Percentiles rank a stretch among this genome's conserved stretches.
These are phyloP conservation scores for Aegotheles bennettii DNA, from an alignment of 2,113 vertebrate species.

Conservation along the genomic window DNA sequence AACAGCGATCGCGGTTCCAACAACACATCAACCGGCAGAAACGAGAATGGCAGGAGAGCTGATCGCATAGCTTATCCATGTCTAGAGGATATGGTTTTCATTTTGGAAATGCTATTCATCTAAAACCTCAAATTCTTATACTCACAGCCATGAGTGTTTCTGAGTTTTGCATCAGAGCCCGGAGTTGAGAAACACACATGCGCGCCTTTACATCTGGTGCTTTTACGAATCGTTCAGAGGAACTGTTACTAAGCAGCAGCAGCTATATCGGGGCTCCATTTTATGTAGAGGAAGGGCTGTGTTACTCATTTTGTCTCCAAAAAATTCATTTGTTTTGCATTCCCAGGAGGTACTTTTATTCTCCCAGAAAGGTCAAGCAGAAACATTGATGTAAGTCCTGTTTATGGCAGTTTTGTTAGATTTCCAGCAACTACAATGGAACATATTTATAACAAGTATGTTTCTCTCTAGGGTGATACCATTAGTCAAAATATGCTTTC, in stretches of 20 bases:
- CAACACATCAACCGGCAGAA: not conserved
- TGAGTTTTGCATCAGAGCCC: slow-evolving; percentile 27
- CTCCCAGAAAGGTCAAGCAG: slow-evolving; percentile 64
- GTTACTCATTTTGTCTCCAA: slow-evolving; percentile 60
- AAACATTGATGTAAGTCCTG: slow-evolving; percentile 70
- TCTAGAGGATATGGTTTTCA: slow-evolving; percentile 29
- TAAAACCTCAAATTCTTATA: not conserved
- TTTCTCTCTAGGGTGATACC: slow-evolving; percentile 61
- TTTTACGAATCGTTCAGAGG: slow-evolving; percentile 47
- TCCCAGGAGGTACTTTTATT: slow-evolving; percentile 67
- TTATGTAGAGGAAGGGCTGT: slow-evolving; percentile 50
- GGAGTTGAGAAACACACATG: slow-evolving; percentile 18
- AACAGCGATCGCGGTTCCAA: not conserved
- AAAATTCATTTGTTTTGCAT: slow-evolving; percentile 57
- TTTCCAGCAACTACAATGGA: slow-evolving; percentile 70
- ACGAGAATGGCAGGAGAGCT: not conserved
- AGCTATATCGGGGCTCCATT: slow-evolving; percentile 33
- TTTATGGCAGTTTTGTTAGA: slow-evolving; percentile 58
- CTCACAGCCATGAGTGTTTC: not conserved
- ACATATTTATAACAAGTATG: slow-evolving; percentile 69
- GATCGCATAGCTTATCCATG: not conserved
- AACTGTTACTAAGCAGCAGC: slow-evolving; percentile 49
- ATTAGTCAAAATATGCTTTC: slow-evolving; percentile 73
- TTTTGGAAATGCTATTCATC: slow-evolving; percentile 24
- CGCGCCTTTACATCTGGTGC: slow-evolving; percentile 34